Evolutionary conservation across 2,888 invertebrate species (phyloP).

Genomic region (Tetramorium bicarinatum): DNA sequence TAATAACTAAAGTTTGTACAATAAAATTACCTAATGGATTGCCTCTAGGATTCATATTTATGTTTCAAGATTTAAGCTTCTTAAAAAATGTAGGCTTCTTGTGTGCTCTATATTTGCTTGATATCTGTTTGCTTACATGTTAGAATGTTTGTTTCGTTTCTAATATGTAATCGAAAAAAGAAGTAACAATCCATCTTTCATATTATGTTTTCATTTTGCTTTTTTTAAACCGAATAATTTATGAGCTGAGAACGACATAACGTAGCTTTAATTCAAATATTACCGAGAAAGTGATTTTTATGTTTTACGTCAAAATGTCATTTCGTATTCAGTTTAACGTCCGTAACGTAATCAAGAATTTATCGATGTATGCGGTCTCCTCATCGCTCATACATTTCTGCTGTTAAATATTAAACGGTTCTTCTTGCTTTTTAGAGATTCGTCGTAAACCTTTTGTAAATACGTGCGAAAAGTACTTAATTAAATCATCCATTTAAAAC

Average conservation of each 20-base stretch:
- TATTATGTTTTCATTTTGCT: background rate
- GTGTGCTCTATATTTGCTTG: slow-evolving; percentile 19
- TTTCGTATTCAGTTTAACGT: background rate
- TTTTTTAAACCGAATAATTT: background rate
- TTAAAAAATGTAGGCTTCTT: background rate
- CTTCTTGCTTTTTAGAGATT: background rate
- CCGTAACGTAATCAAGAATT: slow-evolving; percentile 42
- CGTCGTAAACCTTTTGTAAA: slow-evolving; percentile 1
- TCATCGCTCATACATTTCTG: background rate
- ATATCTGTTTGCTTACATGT: slow-evolving; percentile 3
- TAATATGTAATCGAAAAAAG: background rate
- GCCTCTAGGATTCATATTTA: slow-evolving; percentile 10
- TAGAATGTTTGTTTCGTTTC: slow-evolving; percentile 26
- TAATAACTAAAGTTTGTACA: slow-evolving; percentile 11
- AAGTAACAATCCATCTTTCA: background rate
- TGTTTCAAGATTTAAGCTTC: slow-evolving; percentile 8
- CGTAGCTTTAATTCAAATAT: background rate
- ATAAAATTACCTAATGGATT: background rate
- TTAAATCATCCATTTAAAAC: slow-evolving; percentile 10
- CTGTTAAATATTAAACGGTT: background rate
- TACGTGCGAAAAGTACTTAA: background rate
- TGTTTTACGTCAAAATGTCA: background rate
- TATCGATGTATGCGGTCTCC: slow-evolving; percentile 47
- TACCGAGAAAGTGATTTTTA: background rate
- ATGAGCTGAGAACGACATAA: background rate